Base-by-base conservation (phyloP, 2,113 vertebrate species). In the Oriolus oriolus region DNA sequence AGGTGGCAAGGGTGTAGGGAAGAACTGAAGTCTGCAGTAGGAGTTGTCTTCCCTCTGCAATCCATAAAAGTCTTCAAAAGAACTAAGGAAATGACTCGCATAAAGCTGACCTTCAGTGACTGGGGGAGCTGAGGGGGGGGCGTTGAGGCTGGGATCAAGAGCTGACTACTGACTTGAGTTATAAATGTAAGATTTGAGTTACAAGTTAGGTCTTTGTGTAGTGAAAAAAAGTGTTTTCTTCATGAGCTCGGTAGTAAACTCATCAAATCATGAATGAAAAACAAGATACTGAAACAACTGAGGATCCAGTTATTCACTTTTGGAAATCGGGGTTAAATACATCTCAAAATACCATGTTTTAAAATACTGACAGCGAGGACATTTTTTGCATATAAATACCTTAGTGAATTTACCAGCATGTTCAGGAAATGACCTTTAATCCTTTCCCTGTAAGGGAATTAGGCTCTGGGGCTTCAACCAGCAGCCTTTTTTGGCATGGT, bases 81-180 rank as follows among this genome's bases (percentile, higher is more conserved):
- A 84, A 12, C 45, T 45, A 33, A 44, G 39, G 52, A 50, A 70
- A 39, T 54, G 5, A 15, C 8, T 73, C 2, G 0, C 4, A 10
- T 56, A 47, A 61, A 83, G 30, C 35, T 93, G 65, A 49, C n/a
- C 30, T 54, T 35, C 5, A 35, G 0, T 45, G 23, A 17, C 26
- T 26, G 60, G 17, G 28, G 20, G 5, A 24, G 8, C 11, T 41
- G 3, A n/a, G n/a, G 1, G 0, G 3, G 16, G 1, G 23, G 16
- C 7, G 1, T 35, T 50, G 41, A 41, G 16, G 28, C 35, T 61
- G 52, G 24, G 35, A 17, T 87, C 37, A 22, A 1, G n/a, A 27
- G 22, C 31, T 69, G 9, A 15, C 19, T 21, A 2, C 21, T 52
- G 45, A 14, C 27, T 63, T 23, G 50, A 80, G 27, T 69, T 78